A percentile compares a stretch with the other conserved stretches of the same genome.
phyloP scores from a whole-genome alignment of 2,113 vertebrate species.

The Merops nubicus region DNA sequence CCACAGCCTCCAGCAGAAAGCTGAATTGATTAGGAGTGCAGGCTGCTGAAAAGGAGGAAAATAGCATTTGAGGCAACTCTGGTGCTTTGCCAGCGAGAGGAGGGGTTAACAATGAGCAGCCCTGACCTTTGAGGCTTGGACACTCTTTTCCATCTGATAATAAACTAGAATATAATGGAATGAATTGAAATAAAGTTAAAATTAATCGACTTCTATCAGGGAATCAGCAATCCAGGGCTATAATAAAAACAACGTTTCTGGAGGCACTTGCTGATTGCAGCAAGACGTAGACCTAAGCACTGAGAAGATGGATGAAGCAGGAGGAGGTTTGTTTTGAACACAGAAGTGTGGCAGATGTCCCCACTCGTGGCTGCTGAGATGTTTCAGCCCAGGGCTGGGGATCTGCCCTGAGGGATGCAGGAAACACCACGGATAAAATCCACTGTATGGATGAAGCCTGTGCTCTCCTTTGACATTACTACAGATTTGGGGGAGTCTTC shows the following conservation, averaged over 20 bases:
- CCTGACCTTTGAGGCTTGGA: background rate
- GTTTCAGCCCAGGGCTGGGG: background rate
- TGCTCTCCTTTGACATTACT: too few relatives aligned
- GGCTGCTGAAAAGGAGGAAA: background rate
- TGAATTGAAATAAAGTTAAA: background rate
- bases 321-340: background rate
- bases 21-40: background rate
- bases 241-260: background rate
- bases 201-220: background rate
- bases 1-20: background rate
- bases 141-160: background rate
- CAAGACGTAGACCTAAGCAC: rapidly evolving
- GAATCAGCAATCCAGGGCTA: background rate
- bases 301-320: background rate
- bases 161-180: background rate
- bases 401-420: background rate
- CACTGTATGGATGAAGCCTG: too few relatives aligned
- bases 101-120: background rate
- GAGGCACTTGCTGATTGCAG: background rate
- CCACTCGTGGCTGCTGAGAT: background rate
- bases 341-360: background rate
- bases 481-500: background rate
- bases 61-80: background rate
- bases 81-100: background rate
- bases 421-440: background rate